Base-by-base conservation (phyloP, 2,888 invertebrate genomes). In the Marronus borbonicus region DNA sequence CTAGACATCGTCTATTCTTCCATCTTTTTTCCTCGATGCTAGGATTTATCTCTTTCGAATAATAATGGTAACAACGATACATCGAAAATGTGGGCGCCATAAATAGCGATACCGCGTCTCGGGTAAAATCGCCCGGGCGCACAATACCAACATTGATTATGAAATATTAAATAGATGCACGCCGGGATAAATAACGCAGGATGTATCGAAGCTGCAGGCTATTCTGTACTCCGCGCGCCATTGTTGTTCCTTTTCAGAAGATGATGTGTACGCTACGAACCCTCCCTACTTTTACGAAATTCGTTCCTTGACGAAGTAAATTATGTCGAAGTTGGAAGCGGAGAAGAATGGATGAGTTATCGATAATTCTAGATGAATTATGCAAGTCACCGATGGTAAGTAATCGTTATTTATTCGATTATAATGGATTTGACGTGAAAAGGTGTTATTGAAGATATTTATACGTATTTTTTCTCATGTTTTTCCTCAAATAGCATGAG, bases 141-240 rank as follows among this genome's bases (percentile, higher is more conserved):
- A 74, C 72, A 74, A 74, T 74, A 74, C 72, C 60, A 74, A 74
- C 72, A 74, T 74, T 74, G 72, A 74, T 74, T 74, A 62, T 74
- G 62, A 74, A 74, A 74, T 74, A 74, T 74, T 74, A 74, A 74
- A 74, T 62, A 60, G 60, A 74, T 60, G 72, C 60, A 44, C 24
- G 60, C 20, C 44, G 55, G 55, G 55, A 70, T 70, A 70, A 70
- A 70, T 70, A 58, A 55, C 3, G 70, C 55, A 39, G 52, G 31
- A 50, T 14, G 28, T 58, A 39, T 39, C 44, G 17, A 20, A 66
- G 65, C 39, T 39, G 65, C 20, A 44, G 65, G 65, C 65, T 44
- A 17, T 44, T 66, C 65, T 49, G 20, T 20, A 20, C 55, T 8
- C 20, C 20, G 20, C 5, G 20, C 55, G 55, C 20, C 20, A 58